These are phyloP conservation scores for Lysandra bellargus DNA, from an alignment of 2,888 invertebrate genomes.

Conservation along the genomic window DNA sequence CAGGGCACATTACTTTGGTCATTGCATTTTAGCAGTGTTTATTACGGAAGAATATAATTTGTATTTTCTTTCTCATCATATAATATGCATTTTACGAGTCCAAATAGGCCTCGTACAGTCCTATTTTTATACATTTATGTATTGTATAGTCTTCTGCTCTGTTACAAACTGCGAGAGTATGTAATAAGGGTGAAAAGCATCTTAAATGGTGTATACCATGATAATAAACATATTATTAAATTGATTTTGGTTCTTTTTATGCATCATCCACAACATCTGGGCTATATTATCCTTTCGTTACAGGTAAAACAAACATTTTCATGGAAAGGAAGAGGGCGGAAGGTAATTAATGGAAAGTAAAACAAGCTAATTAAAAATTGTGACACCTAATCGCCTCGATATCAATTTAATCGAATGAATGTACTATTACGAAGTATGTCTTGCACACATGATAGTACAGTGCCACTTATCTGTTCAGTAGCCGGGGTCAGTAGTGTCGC, in stretches of 20 bases:
- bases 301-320: not conserved
- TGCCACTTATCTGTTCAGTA: too few relatives aligned
- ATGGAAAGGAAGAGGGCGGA: too few relatives aligned
- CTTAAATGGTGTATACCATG: slow-evolving; percentile 72
- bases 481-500: too few relatives aligned
- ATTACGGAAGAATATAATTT: slow-evolving; percentile 60
- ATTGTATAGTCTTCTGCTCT: slow-evolving; percentile 77
- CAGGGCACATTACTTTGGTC: slow-evolving; percentile 65
- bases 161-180: slow-evolving; percentile 67
- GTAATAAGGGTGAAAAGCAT: slow-evolving; percentile 71
- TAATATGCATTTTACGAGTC: slow-evolving; percentile 71
- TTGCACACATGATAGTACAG: too few relatives aligned
- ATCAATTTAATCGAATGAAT: too few relatives aligned
- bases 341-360: not conserved
- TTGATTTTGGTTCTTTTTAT: slow-evolving; percentile 50
- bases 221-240: slow-evolving; percentile 75
- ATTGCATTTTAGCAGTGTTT: slow-evolving; percentile 77
- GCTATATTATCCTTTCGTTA: not conserved
- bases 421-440: too few relatives aligned
- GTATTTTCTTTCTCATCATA: slow-evolving; percentile 73
- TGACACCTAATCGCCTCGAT: too few relatives aligned
- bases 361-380: too few relatives aligned
- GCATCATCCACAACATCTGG: not conserved
- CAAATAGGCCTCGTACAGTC: slow-evolving; percentile 71
- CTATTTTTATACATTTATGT: slow-evolving; percentile 80